phyloP scores from a whole-genome alignment of 2,797 vertebrate genomes.

The Borostomias antarcticus region DNA sequence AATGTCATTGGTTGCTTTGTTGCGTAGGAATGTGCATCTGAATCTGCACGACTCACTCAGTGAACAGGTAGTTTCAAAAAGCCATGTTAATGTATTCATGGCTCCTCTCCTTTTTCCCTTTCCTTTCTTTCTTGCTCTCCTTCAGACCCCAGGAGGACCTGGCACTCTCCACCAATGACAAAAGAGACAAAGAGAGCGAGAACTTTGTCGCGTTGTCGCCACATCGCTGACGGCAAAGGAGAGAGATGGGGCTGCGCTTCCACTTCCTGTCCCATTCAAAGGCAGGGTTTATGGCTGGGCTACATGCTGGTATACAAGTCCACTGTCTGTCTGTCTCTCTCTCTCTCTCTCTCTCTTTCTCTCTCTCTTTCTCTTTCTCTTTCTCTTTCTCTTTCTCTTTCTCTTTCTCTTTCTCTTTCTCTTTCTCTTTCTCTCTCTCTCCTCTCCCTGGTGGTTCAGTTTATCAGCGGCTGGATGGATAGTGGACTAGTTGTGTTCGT shows the following conservation, averaged over 20 bases:
- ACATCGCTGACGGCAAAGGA: too few species aligned
- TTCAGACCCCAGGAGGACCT: constrained; percentile 7
- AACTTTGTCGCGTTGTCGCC: neutral
- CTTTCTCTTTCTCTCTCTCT: neutral
- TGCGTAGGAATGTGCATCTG: neutral
- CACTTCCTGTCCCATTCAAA: neutral
- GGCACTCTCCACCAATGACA: constrained; percentile 39
- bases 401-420: neutral
- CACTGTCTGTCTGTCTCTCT: neutral
- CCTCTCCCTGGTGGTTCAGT: too few species aligned
- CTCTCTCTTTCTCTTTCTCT: neutral
- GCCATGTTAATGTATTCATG: neutral
- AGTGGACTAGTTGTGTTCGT: too few species aligned
- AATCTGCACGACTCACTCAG: neutral
- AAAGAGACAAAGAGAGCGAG: neutral
- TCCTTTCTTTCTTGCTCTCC: constrained; percentile 21
- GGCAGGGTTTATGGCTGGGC: neutral
- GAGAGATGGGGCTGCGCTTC: neutral
- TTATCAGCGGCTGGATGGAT: neutral
- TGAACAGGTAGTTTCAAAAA: neutral
- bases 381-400: neutral
- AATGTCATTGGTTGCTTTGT: neutral
- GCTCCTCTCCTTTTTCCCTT: neutral
- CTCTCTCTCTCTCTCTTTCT: neutral
- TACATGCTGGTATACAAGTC: neutral